phyloP scores from a whole-genome alignment of 2,888 invertebrate genomes.

The Philaethria dido region DNA sequence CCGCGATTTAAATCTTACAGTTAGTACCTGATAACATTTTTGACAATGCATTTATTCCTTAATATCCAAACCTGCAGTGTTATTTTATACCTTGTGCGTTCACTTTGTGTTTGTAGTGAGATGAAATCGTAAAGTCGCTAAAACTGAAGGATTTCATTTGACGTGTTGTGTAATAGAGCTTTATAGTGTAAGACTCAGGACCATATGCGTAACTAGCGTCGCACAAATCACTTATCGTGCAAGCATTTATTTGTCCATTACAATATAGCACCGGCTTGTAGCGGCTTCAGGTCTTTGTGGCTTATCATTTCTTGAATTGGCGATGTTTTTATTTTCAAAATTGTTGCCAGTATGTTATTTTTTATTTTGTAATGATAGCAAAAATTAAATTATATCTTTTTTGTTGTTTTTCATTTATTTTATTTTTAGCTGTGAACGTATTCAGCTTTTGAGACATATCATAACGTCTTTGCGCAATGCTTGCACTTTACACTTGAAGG shows the following conservation, averaged over 20 bases:
- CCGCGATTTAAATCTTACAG: conserved; percentile 31
- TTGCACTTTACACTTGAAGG: conserved; percentile 38
- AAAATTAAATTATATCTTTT: conserved; percentile 8
- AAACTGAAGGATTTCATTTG: conserved; percentile 57
- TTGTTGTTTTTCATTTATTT: conserved; percentile 25
- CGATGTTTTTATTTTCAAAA: conserved; percentile 36
- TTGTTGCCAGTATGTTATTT: conserved; percentile 16
- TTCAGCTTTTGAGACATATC: conserved; percentile 41
- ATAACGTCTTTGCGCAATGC: conserved; percentile 22
- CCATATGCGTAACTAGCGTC: conserved; percentile 69
- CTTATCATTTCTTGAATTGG: conserved; percentile 46
- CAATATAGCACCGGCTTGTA: conserved; percentile 73
- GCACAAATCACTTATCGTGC: conserved; percentile 68
- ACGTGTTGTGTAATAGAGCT: conserved; percentile 71
- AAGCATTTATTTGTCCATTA: conserved; percentile 64
- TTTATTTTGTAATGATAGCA: conserved; percentile 16
- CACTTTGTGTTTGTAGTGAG: conserved; percentile 74
- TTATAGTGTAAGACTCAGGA: conserved; percentile 82
- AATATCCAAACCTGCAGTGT: conserved; percentile 74
- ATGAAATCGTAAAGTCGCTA: conserved; percentile 55
- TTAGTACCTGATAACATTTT: conserved; percentile 48
- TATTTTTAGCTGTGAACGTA: conserved; percentile 8
- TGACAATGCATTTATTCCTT: conserved; percentile 63
- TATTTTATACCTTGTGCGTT: conserved; percentile 68
- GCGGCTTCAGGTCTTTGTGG: conserved; percentile 63